Percentiles rank a stretch among this genome's conserved stretches.
phyloP scores from a whole-genome alignment of 2,888 invertebrate genomes.

The Drosophila prostipennis region DNA sequence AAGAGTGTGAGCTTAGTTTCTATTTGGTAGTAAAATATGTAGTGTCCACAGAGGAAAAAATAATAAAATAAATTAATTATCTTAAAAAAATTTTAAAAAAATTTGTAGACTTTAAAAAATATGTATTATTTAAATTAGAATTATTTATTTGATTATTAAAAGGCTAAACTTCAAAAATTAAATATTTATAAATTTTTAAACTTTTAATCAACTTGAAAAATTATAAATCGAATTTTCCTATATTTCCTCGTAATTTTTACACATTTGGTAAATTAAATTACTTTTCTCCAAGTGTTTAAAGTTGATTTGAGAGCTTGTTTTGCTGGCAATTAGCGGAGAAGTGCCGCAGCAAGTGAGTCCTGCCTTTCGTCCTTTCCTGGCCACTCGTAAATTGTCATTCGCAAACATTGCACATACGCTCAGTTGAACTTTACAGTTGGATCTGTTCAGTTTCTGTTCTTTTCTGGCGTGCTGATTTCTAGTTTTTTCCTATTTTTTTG shows the following conservation, averaged over 20 bases:
- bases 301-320: conserved; percentile 34
- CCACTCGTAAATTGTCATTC: conserved; percentile 67
- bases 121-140: no score
- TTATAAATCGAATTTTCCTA: no score
- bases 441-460: conserved; percentile 28
- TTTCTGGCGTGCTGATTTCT: conserved; percentile 35
- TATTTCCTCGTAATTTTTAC: no score
- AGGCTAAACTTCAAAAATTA: no score
- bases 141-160: no score
- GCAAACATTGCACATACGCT: conserved; percentile 76
- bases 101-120: no score
- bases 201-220: no score
- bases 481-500: conserved; percentile 12
- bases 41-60: not conserved
- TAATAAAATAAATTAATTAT: no score
- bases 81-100: no score
- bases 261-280: no score
- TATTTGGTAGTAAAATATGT: not conserved
- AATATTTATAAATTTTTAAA: no score
- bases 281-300: conserved; percentile 7
- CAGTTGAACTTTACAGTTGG: conserved; percentile 70
- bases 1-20: conserved; percentile 1
- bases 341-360: conserved; percentile 13
- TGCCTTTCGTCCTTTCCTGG: conserved; percentile 16
- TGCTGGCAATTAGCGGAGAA: conserved; percentile 60